Evolutionary conservation across 2,797 vertebrate species (phyloP), one percentile per base, ranked within the genome.

Genomic region (Acanthurus lineatus): DNA sequence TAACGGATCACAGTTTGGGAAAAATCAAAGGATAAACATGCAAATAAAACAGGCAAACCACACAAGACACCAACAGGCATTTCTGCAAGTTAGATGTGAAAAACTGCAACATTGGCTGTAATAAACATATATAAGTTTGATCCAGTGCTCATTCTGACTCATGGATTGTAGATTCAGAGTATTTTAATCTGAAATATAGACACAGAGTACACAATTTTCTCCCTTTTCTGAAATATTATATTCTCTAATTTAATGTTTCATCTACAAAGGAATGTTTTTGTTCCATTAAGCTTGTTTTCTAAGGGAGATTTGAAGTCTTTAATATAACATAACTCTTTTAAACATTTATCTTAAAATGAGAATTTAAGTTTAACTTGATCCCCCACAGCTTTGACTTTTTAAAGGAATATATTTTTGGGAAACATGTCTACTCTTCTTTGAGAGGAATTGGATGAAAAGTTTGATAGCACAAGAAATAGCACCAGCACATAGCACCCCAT

Each of bases 31-130:
- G 1, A 6, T 35, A 35, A 35, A 35, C 32, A 0, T 35, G 32
- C 32, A 35, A 35, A 35, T 35, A 35, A 35, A 35, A 35, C 32
- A 35, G 32, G 19, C 62, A 53, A 35, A 11, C 45, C 17, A 32
- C 57, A 44, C 42, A 10, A 56, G 20, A 28, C 59, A 42, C 44
- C 69, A 22, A 66, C 51, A 25, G 73, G 14, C 15, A 28, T 58
- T 69, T 73, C 63, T 49, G 40, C 19, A 47, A 68, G 11, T 44
- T 4, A 69, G 25, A 40, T 38, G 45, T 48, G 45, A 64, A 42
- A 11, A 25, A 44, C 42, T 71, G 49, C 32, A 48, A 62, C 2
- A 51, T 14, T 32, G 16, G 59, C 48, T 28, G 9, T 38, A n/a
- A 45, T 52, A 52, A 59, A 56, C 2, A 1, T 58, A 19, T 56